A percentile compares a stretch with the other conserved stretches of the same genome.
phyloP scores from a whole-genome alignment of 2,888 invertebrate genomes.

The Melanchra persicariae region DNA sequence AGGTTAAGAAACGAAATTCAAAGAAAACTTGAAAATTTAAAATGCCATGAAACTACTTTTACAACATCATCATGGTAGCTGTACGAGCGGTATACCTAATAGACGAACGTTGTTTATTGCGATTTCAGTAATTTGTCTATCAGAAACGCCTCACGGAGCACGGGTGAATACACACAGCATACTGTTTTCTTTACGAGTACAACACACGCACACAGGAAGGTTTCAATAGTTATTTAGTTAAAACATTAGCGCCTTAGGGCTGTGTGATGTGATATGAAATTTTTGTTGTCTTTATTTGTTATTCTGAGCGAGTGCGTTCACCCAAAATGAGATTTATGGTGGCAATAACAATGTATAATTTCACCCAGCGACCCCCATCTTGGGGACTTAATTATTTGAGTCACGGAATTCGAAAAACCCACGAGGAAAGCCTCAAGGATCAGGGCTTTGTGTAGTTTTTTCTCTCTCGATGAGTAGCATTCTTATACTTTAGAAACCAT shows the following conservation, averaged over 20 bases:
- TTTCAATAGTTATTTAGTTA: conserved; percentile 39
- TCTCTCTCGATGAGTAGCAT: conserved; percentile 74
- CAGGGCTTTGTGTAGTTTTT: conserved; percentile 84
- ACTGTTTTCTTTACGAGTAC: conserved; percentile 16
- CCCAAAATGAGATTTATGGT: conserved; percentile 88
- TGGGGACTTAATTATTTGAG: conserved; percentile 89
- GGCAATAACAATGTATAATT: conserved; percentile 89
- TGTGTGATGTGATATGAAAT: conserved; percentile 71
- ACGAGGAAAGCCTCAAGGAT: conserved; percentile 86
- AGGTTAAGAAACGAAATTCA: conserved; percentile 39
- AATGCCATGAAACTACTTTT: conserved; percentile 30
- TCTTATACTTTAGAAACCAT: conserved; percentile 81
- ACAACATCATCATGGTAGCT: conserved; percentile 28
- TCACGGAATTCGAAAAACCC: conserved; percentile 89
- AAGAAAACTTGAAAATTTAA: conserved; percentile 44
- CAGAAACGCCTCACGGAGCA: conserved; percentile 30
- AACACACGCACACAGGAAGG: conserved; percentile 17
- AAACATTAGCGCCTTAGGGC: conserved; percentile 54
- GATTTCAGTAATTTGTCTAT: conserved; percentile 54
- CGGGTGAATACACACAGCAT: conserved; percentile 32
- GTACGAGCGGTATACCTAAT: conserved; percentile 27
- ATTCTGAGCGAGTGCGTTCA: conserved; percentile 83
- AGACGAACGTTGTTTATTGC: conserved; percentile 33
- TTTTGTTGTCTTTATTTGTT: conserved; percentile 79
- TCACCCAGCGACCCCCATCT: conserved; percentile 84